These are phyloP conservation scores for Sebastes trivittatus DNA, from an alignment of 2,797 vertebrate genomes.

Conservation along the genomic window DNA sequence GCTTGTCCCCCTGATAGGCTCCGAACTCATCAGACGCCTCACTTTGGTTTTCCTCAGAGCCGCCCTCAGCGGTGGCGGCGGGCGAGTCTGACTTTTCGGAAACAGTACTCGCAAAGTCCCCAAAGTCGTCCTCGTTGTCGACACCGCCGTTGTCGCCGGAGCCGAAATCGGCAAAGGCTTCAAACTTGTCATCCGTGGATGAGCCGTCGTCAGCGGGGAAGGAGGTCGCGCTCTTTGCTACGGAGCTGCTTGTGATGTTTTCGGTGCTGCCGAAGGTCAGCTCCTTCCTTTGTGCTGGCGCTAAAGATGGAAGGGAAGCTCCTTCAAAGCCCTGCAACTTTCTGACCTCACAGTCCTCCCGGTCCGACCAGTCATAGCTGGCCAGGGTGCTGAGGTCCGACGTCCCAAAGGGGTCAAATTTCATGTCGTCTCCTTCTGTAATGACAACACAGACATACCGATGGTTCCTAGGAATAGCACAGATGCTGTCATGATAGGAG, in stretches of 20 bases:
- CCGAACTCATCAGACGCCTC: slow-evolving; percentile 90
- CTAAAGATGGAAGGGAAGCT: slow-evolving; percentile 80
- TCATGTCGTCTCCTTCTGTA: slow-evolving; percentile 94
- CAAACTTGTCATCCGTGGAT: slow-evolving; percentile 79
- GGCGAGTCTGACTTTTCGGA: slow-evolving; percentile 80
- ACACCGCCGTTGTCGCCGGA: slow-evolving; percentile 37
- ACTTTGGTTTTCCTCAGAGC: slow-evolving; percentile 67
- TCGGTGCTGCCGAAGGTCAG: slow-evolving; percentile 89
- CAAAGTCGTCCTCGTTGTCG: slow-evolving; percentile 82
- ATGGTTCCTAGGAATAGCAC: slow-evolving; percentile 68
- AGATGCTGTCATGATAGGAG: slow-evolving; percentile 40
- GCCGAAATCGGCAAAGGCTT: slow-evolving; percentile 85
- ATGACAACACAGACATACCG: slow-evolving; percentile 80
- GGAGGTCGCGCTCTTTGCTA: slow-evolving; percentile 85
- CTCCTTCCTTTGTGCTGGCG: slow-evolving; percentile 86
- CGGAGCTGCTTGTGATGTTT: slow-evolving; percentile 85
- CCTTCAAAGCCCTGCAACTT: slow-evolving; percentile 80
- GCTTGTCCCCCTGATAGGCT: slow-evolving; percentile 94
- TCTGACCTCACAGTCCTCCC: slow-evolving; percentile 85
- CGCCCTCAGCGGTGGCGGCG: slow-evolving; percentile 29
- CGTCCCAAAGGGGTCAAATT: slow-evolving; percentile 91
- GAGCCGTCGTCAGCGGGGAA: slow-evolving; percentile 82
- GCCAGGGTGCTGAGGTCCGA: slow-evolving; percentile 86
- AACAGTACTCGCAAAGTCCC: slow-evolving; percentile 85
- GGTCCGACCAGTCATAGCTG: slow-evolving; percentile 92